A percentile compares a stretch with the other conserved stretches of the same genome.
These are phyloP conservation scores for Chelonoidis abingdonii DNA, from an alignment of 2,113 vertebrate species.

Conservation along the genomic window DNA sequence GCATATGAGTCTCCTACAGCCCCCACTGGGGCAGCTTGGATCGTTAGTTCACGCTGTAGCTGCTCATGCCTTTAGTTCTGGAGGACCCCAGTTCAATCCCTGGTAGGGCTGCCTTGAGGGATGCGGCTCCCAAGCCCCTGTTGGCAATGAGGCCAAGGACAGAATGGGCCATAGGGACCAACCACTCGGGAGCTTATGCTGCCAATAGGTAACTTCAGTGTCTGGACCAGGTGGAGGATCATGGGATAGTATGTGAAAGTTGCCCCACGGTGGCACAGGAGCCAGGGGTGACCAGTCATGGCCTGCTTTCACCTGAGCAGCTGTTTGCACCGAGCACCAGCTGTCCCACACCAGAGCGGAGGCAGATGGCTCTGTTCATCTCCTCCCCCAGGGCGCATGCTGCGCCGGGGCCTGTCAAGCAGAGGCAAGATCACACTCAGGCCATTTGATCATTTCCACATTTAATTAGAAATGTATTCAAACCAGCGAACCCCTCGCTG, in stretches of 20 bases:
- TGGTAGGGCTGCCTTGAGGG: background rate
- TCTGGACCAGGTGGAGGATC: background rate
- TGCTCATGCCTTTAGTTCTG: background rate
- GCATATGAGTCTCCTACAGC: background rate
- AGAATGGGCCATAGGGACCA: background rate
- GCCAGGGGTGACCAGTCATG: background rate
- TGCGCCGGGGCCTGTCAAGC: background rate
- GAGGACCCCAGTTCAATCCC: too few relatives aligned
- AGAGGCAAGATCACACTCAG: fast-evolving
- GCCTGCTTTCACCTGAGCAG: background rate
- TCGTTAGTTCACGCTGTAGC: background rate
- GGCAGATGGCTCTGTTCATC: background rate
- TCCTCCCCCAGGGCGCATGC: background rate
- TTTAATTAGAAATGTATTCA: conserved; percentile 72
- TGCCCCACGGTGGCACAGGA: background rate
- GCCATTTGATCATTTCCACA: background rate
- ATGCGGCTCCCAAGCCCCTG: too few relatives aligned
- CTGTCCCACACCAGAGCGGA: background rate
- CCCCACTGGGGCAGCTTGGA: background rate
- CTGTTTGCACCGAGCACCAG: background rate
- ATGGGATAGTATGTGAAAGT: background rate
- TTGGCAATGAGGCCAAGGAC: too few relatives aligned
- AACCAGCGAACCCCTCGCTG: background rate
- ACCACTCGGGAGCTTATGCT: background rate
- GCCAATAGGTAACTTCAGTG: background rate